These are phyloP conservation scores for Uropsilus gracilis DNA, from an alignment of 2,113 vertebrate genomes.

Conservation along the genomic window DNA sequence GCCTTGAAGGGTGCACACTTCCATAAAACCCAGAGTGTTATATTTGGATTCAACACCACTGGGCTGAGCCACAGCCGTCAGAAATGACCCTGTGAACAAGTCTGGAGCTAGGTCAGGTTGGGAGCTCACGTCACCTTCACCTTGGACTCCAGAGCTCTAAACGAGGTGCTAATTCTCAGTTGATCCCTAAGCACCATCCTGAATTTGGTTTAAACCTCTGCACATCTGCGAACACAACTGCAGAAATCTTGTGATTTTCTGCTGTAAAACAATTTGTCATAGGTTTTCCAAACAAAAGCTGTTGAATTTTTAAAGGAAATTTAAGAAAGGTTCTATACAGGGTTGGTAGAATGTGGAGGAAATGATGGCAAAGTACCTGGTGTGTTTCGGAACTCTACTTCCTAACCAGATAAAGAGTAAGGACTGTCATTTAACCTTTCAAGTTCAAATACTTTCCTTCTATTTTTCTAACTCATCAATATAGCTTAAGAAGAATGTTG, in stretches of 20 bases:
- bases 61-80: not conserved
- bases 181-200: not conserved
- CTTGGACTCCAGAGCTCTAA: not conserved
- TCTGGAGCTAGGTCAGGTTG: not conserved
- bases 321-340: not conserved
- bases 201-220: not conserved
- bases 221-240: not conserved
- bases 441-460: not conserved
- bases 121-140: not conserved
- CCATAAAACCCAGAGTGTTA: not conserved
- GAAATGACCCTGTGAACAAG: not conserved
- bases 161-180: not conserved
- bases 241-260: not conserved
- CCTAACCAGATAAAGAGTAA: not conserved
- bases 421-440: not conserved
- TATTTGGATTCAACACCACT: not conserved
- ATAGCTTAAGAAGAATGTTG: not conserved
- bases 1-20: not conserved
- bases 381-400: not conserved
- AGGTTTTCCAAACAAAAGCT: slow-evolving; percentile 21
- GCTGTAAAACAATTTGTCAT: not conserved
- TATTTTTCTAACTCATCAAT: not conserved
- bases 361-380: not conserved
- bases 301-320: not conserved
- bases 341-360: not conserved